Conservation (phyloP, 2,888 invertebrate species). For the Drosophila parthenogenetica region DNA sequence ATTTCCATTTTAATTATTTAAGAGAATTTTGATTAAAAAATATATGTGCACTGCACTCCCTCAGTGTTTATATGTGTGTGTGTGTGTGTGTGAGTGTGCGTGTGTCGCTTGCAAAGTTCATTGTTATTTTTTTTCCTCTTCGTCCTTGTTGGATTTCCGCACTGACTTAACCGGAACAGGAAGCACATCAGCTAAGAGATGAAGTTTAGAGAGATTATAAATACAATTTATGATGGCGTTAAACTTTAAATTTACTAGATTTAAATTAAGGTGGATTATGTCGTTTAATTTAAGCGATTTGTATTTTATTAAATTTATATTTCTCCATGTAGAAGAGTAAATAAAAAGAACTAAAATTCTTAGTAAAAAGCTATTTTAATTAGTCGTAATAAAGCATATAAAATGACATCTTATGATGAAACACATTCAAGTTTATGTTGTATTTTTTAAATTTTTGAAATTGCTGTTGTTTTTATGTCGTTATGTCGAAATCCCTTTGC, state of each 20-base stretch:
- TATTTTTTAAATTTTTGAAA: not conserved
- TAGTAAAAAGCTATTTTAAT: too few species aligned
- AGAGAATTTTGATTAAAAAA: constrained; percentile 84
- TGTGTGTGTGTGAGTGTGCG: not conserved
- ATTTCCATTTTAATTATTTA: constrained; percentile 84
- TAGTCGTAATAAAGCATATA: too few species aligned
- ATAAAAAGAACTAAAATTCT: too few species aligned
- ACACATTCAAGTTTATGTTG: not conserved
- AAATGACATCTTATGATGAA: too few species aligned
- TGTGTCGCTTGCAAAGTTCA: constrained; percentile 20
- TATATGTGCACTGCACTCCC: constrained; percentile 44
- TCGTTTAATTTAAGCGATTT: not conserved
- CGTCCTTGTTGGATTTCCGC: not conserved
- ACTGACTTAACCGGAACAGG: constrained; percentile 1
- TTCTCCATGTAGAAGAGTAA: too few species aligned
- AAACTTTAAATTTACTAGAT: not conserved
- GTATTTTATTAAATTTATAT: not conserved
- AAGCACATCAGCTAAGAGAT: constrained; percentile 22
- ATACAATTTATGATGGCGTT: not conserved
- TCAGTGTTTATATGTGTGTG: not conserved
- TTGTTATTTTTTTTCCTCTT: constrained; percentile 15
- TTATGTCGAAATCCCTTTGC: constrained; percentile 17
- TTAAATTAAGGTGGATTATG: too few species aligned
- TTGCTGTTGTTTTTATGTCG: not conserved
- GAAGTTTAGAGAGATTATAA: constrained; percentile 6